A percentile compares a stretch with the other conserved stretches of the same genome.
Evolutionary conservation across 2,888 invertebrate genomes (phyloP).

Genomic region (Sesia bembeciformis): DNA sequence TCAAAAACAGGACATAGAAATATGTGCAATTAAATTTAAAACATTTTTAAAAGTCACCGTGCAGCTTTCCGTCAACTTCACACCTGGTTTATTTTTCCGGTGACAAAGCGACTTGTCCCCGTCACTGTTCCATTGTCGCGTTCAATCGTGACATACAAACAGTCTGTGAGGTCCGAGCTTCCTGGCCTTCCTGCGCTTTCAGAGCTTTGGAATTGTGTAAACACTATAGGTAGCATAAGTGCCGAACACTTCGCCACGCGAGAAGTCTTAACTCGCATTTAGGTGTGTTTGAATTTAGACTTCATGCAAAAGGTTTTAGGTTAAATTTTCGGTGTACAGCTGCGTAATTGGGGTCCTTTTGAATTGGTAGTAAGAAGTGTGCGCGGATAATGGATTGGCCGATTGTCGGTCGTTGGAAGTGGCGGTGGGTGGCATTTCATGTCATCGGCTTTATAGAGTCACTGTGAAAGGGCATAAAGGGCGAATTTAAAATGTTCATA

Average conservation of each 20-base stretch:
- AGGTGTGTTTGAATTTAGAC: slow-evolving; percentile 3
- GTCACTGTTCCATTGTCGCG: slow-evolving; percentile 31
- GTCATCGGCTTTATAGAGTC: slow-evolving; percentile 39
- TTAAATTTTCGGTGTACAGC: slow-evolving; percentile 4
- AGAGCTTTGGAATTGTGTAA: slow-evolving; percentile 45
- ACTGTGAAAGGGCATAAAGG: slow-evolving; percentile 32
- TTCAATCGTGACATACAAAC: slow-evolving; percentile 46
- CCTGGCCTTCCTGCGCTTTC: slow-evolving; percentile 20
- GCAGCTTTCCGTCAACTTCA: slow-evolving; percentile 19
- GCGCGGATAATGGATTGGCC: slow-evolving; percentile 50
- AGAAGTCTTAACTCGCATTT: background rate
- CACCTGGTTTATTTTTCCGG: slow-evolving; percentile 21
- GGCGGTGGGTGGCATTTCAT: slow-evolving; percentile 48
- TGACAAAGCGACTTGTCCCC: slow-evolving; percentile 25
- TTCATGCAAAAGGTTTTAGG: fast-evolving
- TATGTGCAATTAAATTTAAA: too few relatives aligned
- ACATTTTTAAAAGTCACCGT: too few relatives aligned
- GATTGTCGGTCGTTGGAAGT: slow-evolving; percentile 40
- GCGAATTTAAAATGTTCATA: slow-evolving; percentile 26
- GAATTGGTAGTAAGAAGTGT: slow-evolving; percentile 22
- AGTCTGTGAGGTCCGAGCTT: slow-evolving; percentile 44
- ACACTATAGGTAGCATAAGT: slow-evolving; percentile 35
- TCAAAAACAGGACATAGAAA: too few relatives aligned
- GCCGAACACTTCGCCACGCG: slow-evolving; percentile 10
- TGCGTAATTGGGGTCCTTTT: slow-evolving; percentile 14